Base-by-base conservation (phyloP, 2,113 vertebrate species). In the Macquaria ambigua region DNA sequence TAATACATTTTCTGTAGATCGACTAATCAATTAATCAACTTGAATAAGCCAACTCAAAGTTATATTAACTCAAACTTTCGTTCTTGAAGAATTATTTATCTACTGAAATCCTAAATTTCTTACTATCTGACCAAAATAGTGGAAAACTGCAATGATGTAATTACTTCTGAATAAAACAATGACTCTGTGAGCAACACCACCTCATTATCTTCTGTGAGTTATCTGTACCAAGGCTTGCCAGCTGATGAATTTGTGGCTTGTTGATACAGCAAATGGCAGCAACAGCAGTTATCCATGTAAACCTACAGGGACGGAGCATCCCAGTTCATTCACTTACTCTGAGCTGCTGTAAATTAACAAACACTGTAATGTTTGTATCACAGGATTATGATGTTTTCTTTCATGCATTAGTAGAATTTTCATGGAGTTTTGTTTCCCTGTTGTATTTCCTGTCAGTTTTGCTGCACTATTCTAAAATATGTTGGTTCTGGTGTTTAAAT, bases 201-300 rank as follows among this genome's bases (percentile, higher is more conserved):
- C 75, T 79, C 37, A 88, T 75, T 85, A 77, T 73, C 59, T 71
- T 53, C 56, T 58, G 25, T 21, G 52, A 74, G 62, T 52, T 58
- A 67, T 82, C 68, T 62, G 71, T 3, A 55, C 55, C 7, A 4
- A 74, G 41, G 76, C 14, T 41, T 73, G 73, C 59, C 84, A 81
- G 72, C 77, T 55, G 67, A 73, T 81, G 21, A 25, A 88, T 86
- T 52, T 86, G 70, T 69, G 55, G 67, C 75, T 69, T 78, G 50
- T 59, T 80, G 74, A 56, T 59, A 18, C 50, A 56, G 52, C 28
- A 71, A 80, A 61, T 48, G 41, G 52, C 39, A 89, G 77, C 55
- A 66, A 74, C 81, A 83, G 58, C 72, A 70, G 69, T 74, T 63
- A 41, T 58, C 58, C 46, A 10, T 58, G 59, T 53, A 79, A 75